phyloP scores from a whole-genome alignment of 2,888 invertebrate species.

The Euplexia lucipara region DNA sequence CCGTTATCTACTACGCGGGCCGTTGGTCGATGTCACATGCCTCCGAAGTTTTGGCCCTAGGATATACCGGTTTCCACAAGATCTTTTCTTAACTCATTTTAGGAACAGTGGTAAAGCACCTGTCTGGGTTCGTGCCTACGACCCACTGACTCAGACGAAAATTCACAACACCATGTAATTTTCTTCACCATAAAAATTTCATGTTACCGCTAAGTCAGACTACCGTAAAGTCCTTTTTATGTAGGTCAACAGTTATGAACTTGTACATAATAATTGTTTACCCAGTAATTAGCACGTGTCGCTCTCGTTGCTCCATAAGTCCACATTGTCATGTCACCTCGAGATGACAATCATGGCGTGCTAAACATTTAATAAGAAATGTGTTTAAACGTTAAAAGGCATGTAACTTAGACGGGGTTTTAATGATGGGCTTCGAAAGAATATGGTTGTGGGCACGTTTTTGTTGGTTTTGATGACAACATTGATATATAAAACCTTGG shows the following conservation, averaged over 20 bases:
- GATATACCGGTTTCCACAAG: no score
- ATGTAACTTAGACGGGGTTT: slow-evolving; percentile 25
- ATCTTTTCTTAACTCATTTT: no score
- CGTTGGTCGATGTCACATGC: no score
- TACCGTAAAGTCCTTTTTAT: slow-evolving; percentile 58
- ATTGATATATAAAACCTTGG: background rate
- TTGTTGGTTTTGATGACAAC: background rate
- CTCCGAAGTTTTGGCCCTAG: no score
- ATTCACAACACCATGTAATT: background rate
- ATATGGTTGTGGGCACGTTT: background rate
- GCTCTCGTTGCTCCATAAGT: slow-evolving; percentile 62
- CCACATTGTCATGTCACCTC: slow-evolving; percentile 47
- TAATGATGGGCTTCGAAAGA: slow-evolving; percentile 21
- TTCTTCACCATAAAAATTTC: slow-evolving; percentile 16
- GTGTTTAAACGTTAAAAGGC: slow-evolving; percentile 38
- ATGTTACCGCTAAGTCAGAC: slow-evolving; percentile 48
- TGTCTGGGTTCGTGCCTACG: no score
- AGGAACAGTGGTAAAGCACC: no score
- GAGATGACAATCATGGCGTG: slow-evolving; percentile 53
- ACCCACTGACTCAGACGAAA: background rate
- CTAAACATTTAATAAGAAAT: slow-evolving; percentile 51
- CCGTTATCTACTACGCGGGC: no score
- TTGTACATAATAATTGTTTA: slow-evolving; percentile 67
- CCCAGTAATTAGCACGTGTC: slow-evolving; percentile 58
- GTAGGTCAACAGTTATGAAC: slow-evolving; percentile 66